Base-by-base conservation (phyloP, 2,113 vertebrate species). In the Daphoenositta chrysoptera region DNA sequence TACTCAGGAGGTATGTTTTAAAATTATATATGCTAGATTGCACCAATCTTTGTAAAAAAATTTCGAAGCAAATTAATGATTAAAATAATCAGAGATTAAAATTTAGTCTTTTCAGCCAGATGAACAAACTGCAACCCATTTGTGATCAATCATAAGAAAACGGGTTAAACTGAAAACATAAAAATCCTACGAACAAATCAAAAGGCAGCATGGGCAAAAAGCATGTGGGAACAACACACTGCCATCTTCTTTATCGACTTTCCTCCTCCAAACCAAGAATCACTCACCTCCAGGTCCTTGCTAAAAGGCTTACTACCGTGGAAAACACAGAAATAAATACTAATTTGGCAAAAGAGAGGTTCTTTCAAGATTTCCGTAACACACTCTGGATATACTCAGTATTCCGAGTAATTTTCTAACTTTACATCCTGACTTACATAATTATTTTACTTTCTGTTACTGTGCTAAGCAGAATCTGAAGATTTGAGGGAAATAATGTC, bases 401-500 rank as follows among this genome's bases (percentile, higher is more conserved):
- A 13, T 48, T 89, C 35, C 9, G 17, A 56, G 11, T 39, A 50
- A 33, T 82, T 76, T 68, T 85, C 45, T 84, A 88, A 51, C 45
- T 94, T 94, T 93, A 90, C 23, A 65, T 71, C 39, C 79, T 71
- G 60, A 33, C 45, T 78, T 86, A 61, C 0, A 5, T 72, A 83
- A 87, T 90, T 83, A 87, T 47, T 94, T 96, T 90, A 75, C 60
- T 89, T 77, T 54, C 72, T 94, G 47, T 77, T 90, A 53, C 64
- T 71, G 11, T 50, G 44, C 35, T 76, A 71, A 90, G 68, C 75
- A 90, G 64, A 85, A 91, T 88, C 27, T 28, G 68, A 91, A 90
- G 63, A 77, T 86, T 33, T 82, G 50, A 87, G 77, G 66, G 89
- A 93, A 91, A 90, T 85, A 77, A 93, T 45, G 69, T 95, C 93